phyloP scores from a whole-genome alignment of 2,797 vertebrate species.

The Morelia viridis region DNA sequence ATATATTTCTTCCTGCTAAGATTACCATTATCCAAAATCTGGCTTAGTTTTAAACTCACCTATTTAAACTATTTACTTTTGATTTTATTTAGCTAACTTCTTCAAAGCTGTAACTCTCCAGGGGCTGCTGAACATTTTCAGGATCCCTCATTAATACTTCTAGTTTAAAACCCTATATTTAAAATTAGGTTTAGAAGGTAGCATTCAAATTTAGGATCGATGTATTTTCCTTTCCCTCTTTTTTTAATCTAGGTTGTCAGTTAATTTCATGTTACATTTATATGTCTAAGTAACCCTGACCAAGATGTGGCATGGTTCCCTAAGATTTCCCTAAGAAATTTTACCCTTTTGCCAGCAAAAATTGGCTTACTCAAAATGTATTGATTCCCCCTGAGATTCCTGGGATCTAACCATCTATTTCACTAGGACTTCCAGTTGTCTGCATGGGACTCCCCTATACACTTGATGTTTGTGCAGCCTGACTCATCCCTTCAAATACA shows the following conservation, averaged over 20 bases:
- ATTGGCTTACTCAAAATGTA: conserved; percentile 59
- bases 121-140: background rate
- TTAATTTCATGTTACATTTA: conserved; percentile 52
- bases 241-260: conserved; percentile 37
- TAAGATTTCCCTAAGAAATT: conserved; percentile 50
- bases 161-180: background rate
- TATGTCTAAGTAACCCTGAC: conserved; percentile 46
- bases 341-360: conserved; percentile 58
- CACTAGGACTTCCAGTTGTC: conserved; percentile 51
- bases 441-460: conserved; percentile 45
- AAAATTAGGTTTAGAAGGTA: background rate
- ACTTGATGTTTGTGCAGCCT: conserved; percentile 43
- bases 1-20: background rate
- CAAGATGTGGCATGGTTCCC: conserved; percentile 56
- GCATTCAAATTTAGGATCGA: background rate
- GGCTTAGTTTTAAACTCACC: background rate
- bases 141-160: background rate
- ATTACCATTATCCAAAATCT: background rate
- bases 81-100: background rate
- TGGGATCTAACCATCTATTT: conserved; percentile 61
- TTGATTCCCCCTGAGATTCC: conserved; percentile 53
- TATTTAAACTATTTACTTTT: background rate
- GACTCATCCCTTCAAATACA: conserved; percentile 50
- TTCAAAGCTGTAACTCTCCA: background rate
- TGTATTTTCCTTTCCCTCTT: conserved; percentile 47